These are phyloP conservation scores for Chaunax sp. DNA, from an alignment of 2,797 vertebrate species.

Conservation along the genomic window DNA sequence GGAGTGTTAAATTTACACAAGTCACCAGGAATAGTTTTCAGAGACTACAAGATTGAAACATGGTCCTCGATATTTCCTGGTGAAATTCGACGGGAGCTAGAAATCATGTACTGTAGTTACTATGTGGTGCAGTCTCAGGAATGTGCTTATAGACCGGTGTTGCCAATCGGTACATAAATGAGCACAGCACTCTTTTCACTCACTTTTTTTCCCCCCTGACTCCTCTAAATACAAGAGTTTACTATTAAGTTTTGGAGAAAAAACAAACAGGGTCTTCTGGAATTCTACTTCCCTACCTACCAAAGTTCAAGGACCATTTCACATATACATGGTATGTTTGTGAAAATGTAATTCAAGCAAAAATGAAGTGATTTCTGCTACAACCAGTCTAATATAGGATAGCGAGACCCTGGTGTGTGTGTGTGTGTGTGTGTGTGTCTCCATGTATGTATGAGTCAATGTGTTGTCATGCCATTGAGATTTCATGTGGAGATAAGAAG, in stretches of 20 bases:
- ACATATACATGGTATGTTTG: neutral
- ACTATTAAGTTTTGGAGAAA: too few species aligned
- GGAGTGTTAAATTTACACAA: too few species aligned
- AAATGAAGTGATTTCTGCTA: slow-evolving; percentile 6
- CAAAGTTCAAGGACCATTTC: neutral
- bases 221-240: neutral
- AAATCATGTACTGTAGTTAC: too few species aligned
- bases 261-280: neutral
- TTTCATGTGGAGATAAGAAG: slow-evolving; percentile 73
- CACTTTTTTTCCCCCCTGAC: neutral
- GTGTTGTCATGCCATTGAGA: slow-evolving; percentile 57
- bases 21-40: too few species aligned
- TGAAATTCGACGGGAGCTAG: too few species aligned
- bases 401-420: slow-evolving; percentile 18
- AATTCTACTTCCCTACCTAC: neutral
- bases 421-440: slow-evolving; percentile 19
- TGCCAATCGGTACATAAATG: too few species aligned
- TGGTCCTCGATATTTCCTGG: too few species aligned
- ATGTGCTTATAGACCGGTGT: too few species aligned
- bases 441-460: slow-evolving; percentile 16
- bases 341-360: slow-evolving; percentile 4
- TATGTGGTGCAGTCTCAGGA: too few species aligned
- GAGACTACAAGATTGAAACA: too few species aligned
- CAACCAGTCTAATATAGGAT: slow-evolving; percentile 8
- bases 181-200: too few species aligned